Percentiles rank a stretch among this genome's conserved stretches.
Evolutionary conservation across 1,140 invertebrate species (phyloP).

Genomic region (Drosophila kikkawai): DNA sequence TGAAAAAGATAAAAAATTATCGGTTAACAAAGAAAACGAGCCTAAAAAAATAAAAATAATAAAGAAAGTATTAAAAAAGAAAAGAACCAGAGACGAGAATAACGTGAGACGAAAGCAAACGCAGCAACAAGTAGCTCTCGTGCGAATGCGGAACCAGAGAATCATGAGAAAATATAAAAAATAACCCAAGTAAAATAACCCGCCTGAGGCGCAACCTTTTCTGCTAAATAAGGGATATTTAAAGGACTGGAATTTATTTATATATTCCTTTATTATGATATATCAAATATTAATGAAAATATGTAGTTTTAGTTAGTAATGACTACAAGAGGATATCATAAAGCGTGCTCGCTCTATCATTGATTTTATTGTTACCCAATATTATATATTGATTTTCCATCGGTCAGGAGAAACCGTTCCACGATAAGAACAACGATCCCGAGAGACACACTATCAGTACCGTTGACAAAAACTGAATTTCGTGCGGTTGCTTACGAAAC

Average conservation of each 20-base stretch:
- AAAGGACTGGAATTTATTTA: conserved; percentile 10
- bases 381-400: conserved; percentile 1
- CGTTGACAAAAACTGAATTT: conserved; percentile 21
- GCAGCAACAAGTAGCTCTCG: conserved; percentile 51
- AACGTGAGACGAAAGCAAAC: conserved; percentile 40
- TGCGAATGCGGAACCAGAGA: conserved; percentile 43
- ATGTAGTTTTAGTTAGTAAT: no score
- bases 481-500: conserved; percentile 29
- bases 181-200: conserved; percentile 23
- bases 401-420: conserved; percentile 5
- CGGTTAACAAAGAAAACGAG: conserved; percentile 53
- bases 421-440: conserved; percentile 24
- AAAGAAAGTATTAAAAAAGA: conserved; percentile 4
- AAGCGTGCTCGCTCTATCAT: background rate
- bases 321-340: background rate
- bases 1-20: conserved; percentile 26
- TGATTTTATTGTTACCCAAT: conserved; percentile 8
- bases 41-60: conserved; percentile 7
- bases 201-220: conserved; percentile 8
- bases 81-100: conserved; percentile 17
- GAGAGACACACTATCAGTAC: conserved; percentile 6
- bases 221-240: conserved; percentile 27
- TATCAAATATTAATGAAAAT: background rate
- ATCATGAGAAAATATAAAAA: conserved; percentile 34
- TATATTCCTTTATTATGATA: background rate